Percentiles rank a stretch among this genome's conserved stretches.
Evolutionary conservation across 2,797 vertebrate genomes (phyloP).

Genomic region (Alouatta caraya): DNA sequence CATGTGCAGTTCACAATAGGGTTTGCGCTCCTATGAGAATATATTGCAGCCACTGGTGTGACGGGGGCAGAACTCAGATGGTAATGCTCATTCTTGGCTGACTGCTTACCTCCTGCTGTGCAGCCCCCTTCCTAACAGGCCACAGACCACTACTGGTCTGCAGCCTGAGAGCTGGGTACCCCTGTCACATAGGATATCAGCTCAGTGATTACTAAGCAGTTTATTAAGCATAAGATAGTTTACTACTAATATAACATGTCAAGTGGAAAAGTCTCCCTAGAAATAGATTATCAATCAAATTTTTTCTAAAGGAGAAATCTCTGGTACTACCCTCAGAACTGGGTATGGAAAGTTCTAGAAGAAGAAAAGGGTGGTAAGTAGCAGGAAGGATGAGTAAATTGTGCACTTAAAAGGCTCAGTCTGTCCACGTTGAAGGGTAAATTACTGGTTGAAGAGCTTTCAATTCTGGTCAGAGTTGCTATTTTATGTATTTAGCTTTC

Average conservation of each 20-base stretch:
- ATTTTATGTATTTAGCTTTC: not conserved
- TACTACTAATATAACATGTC: not conserved
- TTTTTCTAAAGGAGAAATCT: slow-evolving; percentile 1
- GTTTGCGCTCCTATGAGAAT: not conserved
- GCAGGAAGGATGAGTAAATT: not conserved
- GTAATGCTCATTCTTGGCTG: not conserved
- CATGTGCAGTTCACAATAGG: not conserved
- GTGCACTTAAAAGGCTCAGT: not conserved
- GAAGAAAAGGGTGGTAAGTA: not conserved
- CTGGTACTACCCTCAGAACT: not conserved
- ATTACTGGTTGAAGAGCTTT: not conserved
- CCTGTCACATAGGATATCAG: not conserved
- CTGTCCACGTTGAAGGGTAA: not conserved
- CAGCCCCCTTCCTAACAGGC: not conserved
- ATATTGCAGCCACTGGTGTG: not conserved
- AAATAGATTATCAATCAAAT: not conserved
- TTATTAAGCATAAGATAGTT: not conserved
- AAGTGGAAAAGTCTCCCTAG: not conserved
- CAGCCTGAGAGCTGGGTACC: not conserved
- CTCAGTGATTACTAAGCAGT: not conserved
- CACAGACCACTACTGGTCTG: not conserved
- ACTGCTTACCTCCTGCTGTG: not conserved
- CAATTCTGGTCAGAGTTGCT: not conserved
- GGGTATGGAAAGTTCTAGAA: not conserved
- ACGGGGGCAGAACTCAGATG: not conserved